Evolutionary conservation across 92 coral and sea anemone species (phyloP), one percentile per base, ranked within the genome.

Genomic region (Montipora capitata): DNA sequence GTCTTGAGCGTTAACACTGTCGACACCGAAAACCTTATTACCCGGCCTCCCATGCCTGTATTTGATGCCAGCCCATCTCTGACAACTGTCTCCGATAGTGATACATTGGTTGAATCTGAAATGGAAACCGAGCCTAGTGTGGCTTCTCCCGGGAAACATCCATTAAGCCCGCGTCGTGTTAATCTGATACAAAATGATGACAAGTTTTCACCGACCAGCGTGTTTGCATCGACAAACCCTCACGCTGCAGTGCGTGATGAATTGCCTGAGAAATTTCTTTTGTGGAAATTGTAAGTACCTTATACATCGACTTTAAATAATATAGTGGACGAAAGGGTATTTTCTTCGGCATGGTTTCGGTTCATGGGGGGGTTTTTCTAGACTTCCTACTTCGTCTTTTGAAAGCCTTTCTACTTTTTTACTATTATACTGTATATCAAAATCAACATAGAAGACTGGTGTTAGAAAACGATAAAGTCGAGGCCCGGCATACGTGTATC

Each of bases 61-160:
- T 93, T 98, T 35, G 98, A 96, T 59, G 99, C 79, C 12, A 98
- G 98, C 61, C 99, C 99, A 2, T 98, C 99, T 3, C 82, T 96
- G 67, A 94, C 98, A 3, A 94, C 99, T 67, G 96, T 95, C 48
- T 95, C 98, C 13, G 98, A 96, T 68, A 90, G 95, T 43, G 96
- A 92, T 51, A 96, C 98, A 17, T 16, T 91, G 14, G 93, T 89
- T 3, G 98, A 93, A 5, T 96, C 98, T 0, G 99, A 96, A 59
- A 78, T 92, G 2, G 98, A 93, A 76, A 73, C 94, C 5, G 95
- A 94, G 52, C 85, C 78, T 3, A 94, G 88, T 57, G 38, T 64
- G 51, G 68, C 62, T 56, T 72, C 51, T 11, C 69, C 68, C 40
- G 58, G 51, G 41, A 41, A 15, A 17, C 64, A 20, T 4, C 70